phyloP scores from a whole-genome alignment of 2,888 invertebrate species.

The Trichogramma evanescens region DNA sequence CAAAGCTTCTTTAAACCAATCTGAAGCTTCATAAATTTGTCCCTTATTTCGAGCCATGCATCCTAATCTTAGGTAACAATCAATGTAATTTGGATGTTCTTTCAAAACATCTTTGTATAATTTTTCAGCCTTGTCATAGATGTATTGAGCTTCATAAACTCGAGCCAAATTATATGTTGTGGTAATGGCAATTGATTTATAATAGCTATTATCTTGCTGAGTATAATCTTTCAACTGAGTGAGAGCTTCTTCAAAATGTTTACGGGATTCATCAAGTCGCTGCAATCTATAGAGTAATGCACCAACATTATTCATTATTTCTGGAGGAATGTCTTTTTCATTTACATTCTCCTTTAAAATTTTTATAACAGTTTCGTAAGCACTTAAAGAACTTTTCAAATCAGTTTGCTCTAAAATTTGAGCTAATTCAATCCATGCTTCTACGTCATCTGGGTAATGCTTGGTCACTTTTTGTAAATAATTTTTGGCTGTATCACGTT shows the following conservation, averaged over 20 bases:
- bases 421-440: conserved; percentile 98
- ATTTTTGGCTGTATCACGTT: conserved; percentile 86
- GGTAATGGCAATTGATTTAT: conserved; percentile 91
- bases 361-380: conserved; percentile 88
- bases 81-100: conserved; percentile 96
- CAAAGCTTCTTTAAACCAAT: conserved; percentile 97
- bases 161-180: conserved; percentile 94
- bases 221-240: conserved; percentile 75
- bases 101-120: conserved; percentile 92
- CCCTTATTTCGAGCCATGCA: conserved; percentile 98
- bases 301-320: conserved; percentile 96
- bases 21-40: conserved; percentile 98
- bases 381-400: conserved; percentile 71
- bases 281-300: conserved; percentile 85
- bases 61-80: conserved; percentile 83
- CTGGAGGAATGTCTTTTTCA: conserved; percentile 90
- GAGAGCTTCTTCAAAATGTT: conserved; percentile 76
- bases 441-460: conserved; percentile 95
- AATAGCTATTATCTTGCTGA: conserved; percentile 84
- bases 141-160: conserved; percentile 80
- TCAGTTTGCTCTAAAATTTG: conserved; percentile 96
- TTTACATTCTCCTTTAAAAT: conserved; percentile 82
- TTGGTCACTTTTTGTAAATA: conserved; percentile 92
- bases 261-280: conserved; percentile 76
- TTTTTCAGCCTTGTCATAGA: conserved; percentile 90